These are phyloP conservation scores for Felis chaus DNA, from an alignment of 2,113 vertebrate genomes.

Conservation along the genomic window DNA sequence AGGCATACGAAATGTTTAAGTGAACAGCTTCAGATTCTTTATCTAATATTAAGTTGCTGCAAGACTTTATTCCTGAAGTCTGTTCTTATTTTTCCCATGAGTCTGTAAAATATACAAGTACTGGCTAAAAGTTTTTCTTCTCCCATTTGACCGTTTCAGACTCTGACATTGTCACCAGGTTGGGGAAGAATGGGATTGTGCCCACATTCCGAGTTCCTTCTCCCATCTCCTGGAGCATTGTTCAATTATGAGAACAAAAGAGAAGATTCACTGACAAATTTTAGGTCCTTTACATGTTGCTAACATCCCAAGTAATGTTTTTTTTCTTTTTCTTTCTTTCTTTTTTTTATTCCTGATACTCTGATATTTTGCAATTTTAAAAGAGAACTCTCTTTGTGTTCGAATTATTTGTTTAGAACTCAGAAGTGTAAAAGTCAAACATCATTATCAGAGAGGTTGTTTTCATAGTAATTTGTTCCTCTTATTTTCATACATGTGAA, in stretches of 20 bases:
- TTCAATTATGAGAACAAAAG: not conserved
- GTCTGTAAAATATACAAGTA: not conserved
- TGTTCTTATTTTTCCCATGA: not conserved
- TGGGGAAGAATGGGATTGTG: not conserved
- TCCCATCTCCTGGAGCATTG: not conserved
- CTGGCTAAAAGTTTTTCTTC: not conserved
- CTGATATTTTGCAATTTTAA: not conserved
- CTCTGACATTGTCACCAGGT: not conserved
- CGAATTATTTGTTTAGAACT: not conserved
- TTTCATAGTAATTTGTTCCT: not conserved
- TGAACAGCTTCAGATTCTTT: not conserved
- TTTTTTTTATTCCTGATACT: not conserved
- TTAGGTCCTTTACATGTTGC: not conserved
- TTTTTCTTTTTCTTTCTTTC: not conserved
- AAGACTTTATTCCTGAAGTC: constrained; percentile 1
- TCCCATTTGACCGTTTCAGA: not conserved
- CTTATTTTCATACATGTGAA: not conserved
- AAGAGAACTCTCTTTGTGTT: not conserved
- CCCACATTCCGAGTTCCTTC: not conserved
- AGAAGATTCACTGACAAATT: not conserved
- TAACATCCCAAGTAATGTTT: not conserved
- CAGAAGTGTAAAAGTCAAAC: not conserved
- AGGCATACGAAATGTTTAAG: not conserved
- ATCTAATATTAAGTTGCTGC: not conserved
- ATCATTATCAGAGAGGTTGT: not conserved